A percentile compares a stretch with the other conserved stretches of the same genome.
phyloP scores from a whole-genome alignment of 2,888 invertebrate species.

The Leucozona laternaria region DNA sequence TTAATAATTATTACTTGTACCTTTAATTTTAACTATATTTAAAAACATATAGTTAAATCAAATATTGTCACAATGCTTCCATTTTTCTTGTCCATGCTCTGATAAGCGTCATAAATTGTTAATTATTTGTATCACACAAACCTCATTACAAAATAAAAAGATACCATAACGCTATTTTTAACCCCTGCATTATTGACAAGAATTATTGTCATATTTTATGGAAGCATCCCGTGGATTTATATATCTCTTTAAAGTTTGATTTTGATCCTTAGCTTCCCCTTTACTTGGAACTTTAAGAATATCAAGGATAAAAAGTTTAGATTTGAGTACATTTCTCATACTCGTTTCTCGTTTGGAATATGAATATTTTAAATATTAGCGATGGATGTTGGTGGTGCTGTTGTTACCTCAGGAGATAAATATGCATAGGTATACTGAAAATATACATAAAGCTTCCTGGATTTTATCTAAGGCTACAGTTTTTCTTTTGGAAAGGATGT shows the following conservation, averaged over 20 bases:
- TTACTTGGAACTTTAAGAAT: constrained; percentile 15
- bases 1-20: too few species aligned
- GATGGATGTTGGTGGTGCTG: constrained; percentile 2
- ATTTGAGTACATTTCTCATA: constrained; percentile 15
- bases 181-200: too few species aligned
- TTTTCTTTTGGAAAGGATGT: constrained; percentile 39
- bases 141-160: too few species aligned
- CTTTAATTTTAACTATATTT: too few species aligned
- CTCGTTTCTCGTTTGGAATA: constrained; percentile 6
- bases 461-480: constrained; percentile 36
- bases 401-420: not conserved
- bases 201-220: constrained; percentile 27
- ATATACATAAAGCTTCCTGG: constrained; percentile 50
- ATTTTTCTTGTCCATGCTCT: too few species aligned
- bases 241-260: constrained; percentile 25
- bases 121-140: too few species aligned
- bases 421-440: constrained; percentile 28
- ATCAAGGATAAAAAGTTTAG: not conserved
- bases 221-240: not conserved
- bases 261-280: not conserved
- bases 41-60: too few species aligned
- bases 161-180: too few species aligned
- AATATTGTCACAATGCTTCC: too few species aligned
- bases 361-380: constrained; percentile 44
- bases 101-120: too few species aligned